Conservation (phyloP, 2,888 invertebrate genomes). For the Diadromus collaris region DNA sequence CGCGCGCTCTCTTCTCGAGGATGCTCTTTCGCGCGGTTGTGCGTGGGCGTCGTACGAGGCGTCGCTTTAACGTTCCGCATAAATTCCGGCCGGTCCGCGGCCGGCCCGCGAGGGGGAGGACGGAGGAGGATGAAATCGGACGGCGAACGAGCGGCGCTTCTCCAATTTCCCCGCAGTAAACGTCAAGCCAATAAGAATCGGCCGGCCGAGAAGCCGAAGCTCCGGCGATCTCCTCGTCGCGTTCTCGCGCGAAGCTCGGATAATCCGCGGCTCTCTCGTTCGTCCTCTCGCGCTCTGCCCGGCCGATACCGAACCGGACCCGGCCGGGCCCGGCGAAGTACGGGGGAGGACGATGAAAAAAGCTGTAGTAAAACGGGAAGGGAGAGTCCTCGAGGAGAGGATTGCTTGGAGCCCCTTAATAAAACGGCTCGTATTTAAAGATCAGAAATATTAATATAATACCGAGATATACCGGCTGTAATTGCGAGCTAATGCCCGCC, state of each 20-base stretch:
- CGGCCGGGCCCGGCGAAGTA: no score
- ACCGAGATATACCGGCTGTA: no score
- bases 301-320: not conserved
- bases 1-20: constrained; percentile 36
- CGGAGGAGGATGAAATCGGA: constrained; percentile 29
- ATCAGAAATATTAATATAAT: no score
- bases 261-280: not conserved
- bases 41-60: constrained; percentile 73
- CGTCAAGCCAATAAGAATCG: constrained; percentile 66
- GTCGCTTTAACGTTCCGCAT: constrained; percentile 74
- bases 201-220: constrained; percentile 36
- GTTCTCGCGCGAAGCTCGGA: not conserved
- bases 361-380: no score
- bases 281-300: no score
- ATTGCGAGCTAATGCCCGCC: no score
- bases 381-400: no score
- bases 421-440: no score
- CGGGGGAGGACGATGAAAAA: not conserved
- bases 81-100: constrained; percentile 67
- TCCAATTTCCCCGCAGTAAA: constrained; percentile 72
- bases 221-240: not conserved
- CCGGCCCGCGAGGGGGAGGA: constrained; percentile 37
- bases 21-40: constrained; percentile 48
- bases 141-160: constrained; percentile 61
- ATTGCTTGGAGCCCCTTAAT: no score